A percentile compares a stretch with the other conserved stretches of the same genome.
Conservation (phyloP, 2,797 vertebrate species). For the Philypnodon macrostomus region DNA sequence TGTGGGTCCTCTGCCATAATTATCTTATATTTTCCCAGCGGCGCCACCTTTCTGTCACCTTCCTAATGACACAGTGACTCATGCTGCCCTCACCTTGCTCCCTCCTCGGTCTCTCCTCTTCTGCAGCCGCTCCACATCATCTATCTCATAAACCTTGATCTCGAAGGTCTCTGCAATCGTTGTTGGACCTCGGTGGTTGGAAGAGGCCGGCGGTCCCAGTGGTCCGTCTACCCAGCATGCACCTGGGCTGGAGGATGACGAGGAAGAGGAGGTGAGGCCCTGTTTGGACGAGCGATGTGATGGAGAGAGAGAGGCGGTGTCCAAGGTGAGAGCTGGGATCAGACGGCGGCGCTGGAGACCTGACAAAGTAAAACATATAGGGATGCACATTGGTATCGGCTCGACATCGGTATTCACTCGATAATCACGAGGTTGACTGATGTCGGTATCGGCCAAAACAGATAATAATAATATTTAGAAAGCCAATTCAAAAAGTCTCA, state of each 20-base stretch:
- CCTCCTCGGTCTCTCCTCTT: conserved; percentile 80
- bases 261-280: conserved; percentile 71
- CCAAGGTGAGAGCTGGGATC: conserved; percentile 88
- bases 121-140: conserved; percentile 94
- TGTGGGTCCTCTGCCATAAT: conserved; percentile 9
- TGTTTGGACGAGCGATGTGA: conserved; percentile 83
- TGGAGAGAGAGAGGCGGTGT: conserved; percentile 71
- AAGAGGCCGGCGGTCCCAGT: conserved; percentile 73
- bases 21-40: background rate
- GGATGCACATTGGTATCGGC: too few relatives aligned
- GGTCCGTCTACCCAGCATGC: conserved; percentile 96
- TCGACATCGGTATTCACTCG: too few relatives aligned
- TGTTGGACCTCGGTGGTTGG: conserved; percentile 73
- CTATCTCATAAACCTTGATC: conserved; percentile 99
- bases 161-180: conserved; percentile 86
- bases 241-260: conserved; percentile 77
- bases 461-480: too few relatives aligned
- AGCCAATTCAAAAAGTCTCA: too few relatives aligned
- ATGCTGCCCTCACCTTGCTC: conserved; percentile 77
- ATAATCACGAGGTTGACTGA: too few relatives aligned
- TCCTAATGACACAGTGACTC: conserved; percentile 1
- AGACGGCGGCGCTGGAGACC: conserved; percentile 91
- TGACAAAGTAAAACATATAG: conserved; percentile 37
- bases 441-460: too few relatives aligned
- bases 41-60: background rate